Evolutionary conservation across 2,797 vertebrate species (phyloP), one percentile per base, ranked within the genome.

Genomic region (Tokudaia tokunoshimensis): DNA sequence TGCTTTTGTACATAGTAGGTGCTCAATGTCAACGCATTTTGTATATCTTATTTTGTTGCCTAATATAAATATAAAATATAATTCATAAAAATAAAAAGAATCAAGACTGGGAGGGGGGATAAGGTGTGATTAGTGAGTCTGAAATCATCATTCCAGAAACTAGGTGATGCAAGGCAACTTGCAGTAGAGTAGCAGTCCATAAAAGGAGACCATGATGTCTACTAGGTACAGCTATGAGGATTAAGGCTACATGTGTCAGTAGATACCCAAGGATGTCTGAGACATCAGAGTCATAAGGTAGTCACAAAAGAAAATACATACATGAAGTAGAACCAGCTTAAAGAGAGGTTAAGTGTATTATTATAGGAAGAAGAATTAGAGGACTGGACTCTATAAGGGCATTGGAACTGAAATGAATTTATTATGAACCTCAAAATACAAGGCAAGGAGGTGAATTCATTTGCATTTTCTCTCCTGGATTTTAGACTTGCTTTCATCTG

Each of bases 51-150:
- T 47, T 93, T 94, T 92, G 44, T 63, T 78, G 61, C 3, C 34
- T 89, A 88, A 41, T 78, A 7, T 91, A 94, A 83, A 37, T 57
- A 80, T 74, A 37, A 55, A 94, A 67, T 86, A n/a, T 70, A 90
- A 41, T 72, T 95, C 24, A 83, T 19, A 82, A 52, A 52, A 52
- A 52, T 52, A 52, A 52, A 52, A 12, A 50, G 31, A 15, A 24
- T 50, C 19, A 85, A 15, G 19, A 24, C 14, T 24, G 29, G 47
- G 44, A 15, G 6, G 5, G 1, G 29, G 50, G 52, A 13, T 2
- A 11, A 13, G 12, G 12, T 52, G 52, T 10, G 13, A 10, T 14
- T 6, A n/a, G n/a, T n/a, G 20, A n/a, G 6, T 50, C 63, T 85
- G 12, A 44, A 22, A 52, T 52, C 3, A 52, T n/a, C 19, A 67